Evolutionary conservation across 2,113 vertebrate species (phyloP), one percentile per base, ranked within the genome.

Genomic region (Origma solitaria): DNA sequence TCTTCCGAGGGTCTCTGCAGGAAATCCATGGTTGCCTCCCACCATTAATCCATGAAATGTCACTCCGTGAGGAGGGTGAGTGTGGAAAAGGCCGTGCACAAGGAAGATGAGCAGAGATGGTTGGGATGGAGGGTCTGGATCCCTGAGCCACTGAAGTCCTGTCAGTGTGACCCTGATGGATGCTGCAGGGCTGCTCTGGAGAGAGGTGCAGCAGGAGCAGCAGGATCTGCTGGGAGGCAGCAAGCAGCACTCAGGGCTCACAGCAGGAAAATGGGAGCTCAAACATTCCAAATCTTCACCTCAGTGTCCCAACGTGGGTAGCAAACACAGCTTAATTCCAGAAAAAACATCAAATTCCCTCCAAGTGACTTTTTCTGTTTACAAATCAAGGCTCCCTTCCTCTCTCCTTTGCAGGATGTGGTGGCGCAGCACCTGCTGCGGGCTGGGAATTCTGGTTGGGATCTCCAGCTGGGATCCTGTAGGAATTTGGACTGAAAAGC

Each of bases 91-190:
- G 35, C 47, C 30, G 13, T 1, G 19, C 35, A 1, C 22, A 3
- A 2, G 1, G 8, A 28, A 25, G 47, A 35, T 57, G 1, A 83
- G 53, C 13, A n/a, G 45, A 70, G 70, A 20, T 11, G 24, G 12
- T 2, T 2, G 9, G 73, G 69, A 31, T 28, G 68, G 30, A 38
- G 60, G 64, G 7, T 31, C 13, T 35, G 78, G 33, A 18, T 22
- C 31, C 8, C 60, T 7, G 51, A 19, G 9, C 5, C 70, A 11
- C 0, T 3, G 58, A 72, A 8, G 6, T 7, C 17, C 27, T 3
- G 16, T 2, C n/a, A 15, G 1, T 0, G 0, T 1, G 28, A 25
- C n/a, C n/a, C 50, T 1, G 2, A 0, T 8, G 61, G 37, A 2
- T 30, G 50, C n/a, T 54, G 49, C 9, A 40, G n/a, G 15, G 62